Percentiles rank a stretch among this genome's conserved stretches.
Evolutionary conservation across 2,113 vertebrate species (phyloP).

Genomic region (Entelurus aequoreus): DNA sequence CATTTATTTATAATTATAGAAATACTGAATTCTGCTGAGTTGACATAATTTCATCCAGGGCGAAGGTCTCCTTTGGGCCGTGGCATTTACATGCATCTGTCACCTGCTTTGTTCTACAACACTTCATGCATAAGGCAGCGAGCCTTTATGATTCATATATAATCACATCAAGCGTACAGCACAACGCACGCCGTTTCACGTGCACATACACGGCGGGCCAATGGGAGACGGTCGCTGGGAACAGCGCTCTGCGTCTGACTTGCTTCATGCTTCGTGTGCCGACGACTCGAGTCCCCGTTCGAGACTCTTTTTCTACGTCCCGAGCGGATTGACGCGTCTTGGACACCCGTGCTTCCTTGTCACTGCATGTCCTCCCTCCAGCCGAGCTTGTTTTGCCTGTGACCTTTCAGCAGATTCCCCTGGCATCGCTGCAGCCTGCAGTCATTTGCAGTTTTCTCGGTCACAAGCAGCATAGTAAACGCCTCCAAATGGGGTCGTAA

Average conservation of each 20-base stretch:
- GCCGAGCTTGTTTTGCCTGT: conserved; percentile 58
- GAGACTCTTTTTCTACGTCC: conserved; percentile 36
- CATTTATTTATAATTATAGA: conserved; percentile 18
- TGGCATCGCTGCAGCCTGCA: conserved; percentile 55
- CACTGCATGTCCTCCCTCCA: conserved; percentile 54
- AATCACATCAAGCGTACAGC: conserved; percentile 31
- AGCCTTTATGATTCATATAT: conserved; percentile 40
- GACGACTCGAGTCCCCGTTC: conserved; percentile 10
- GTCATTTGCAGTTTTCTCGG: conserved; percentile 58
- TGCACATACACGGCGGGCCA: conserved; percentile 15
- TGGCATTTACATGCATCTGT: conserved; percentile 48
- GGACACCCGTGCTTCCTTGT: conserved; percentile 43
- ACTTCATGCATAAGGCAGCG: conserved; percentile 31
- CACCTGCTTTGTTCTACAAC: conserved; percentile 30
- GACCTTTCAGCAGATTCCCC: conserved; percentile 69
- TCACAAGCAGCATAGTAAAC: conserved; percentile 62
- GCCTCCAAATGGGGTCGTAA: conserved; percentile 50
- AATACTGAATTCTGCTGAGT: conserved; percentile 17
- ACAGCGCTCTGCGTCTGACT: conserved; percentile 1
- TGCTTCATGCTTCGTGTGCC: conserved; percentile 28
- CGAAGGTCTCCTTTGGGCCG: conserved; percentile 37
- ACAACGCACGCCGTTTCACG: conserved; percentile 8
- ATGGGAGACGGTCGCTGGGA: not conserved
- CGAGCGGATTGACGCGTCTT: conserved; percentile 35
- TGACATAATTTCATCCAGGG: conserved; percentile 17